These are phyloP conservation scores for Mercenaria mercenaria DNA, from an alignment of 1,140 invertebrate species.

Conservation along the genomic window DNA sequence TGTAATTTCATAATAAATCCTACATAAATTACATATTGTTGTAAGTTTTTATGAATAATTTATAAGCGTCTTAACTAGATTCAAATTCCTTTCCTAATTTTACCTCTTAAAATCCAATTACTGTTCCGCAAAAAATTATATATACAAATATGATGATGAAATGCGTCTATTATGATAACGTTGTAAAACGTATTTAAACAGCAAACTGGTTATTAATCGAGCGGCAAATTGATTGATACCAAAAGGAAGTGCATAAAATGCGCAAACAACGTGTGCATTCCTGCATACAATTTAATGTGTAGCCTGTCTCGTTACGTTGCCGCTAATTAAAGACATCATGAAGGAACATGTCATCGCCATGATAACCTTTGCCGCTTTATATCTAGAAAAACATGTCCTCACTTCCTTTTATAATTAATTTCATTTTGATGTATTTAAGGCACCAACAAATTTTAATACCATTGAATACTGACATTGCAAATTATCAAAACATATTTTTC, in stretches of 20 bases:
- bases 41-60: not conserved
- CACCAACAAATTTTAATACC: not conserved
- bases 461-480: too few species aligned
- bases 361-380: not conserved
- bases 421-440: not conserved
- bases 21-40: not conserved
- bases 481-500: too few species aligned
- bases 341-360: not conserved
- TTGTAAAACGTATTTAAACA: not conserved
- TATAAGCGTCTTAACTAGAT: not conserved
- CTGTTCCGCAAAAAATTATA: not conserved
- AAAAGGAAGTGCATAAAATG: conserved; percentile 4
- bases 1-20: conserved; percentile 19
- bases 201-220: not conserved
- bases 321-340: conserved; percentile 10
- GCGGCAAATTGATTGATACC: not conserved
- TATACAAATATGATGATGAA: not conserved
- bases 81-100: not conserved
- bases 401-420: not conserved
- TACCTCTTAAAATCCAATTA: not conserved
- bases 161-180: not conserved
- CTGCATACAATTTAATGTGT: not conserved
- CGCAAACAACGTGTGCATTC: not conserved
- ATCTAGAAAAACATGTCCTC: not conserved
- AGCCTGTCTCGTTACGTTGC: not conserved